Conservation (phyloP, 1,140 invertebrate species). For the Sitobion miscanthi region DNA sequence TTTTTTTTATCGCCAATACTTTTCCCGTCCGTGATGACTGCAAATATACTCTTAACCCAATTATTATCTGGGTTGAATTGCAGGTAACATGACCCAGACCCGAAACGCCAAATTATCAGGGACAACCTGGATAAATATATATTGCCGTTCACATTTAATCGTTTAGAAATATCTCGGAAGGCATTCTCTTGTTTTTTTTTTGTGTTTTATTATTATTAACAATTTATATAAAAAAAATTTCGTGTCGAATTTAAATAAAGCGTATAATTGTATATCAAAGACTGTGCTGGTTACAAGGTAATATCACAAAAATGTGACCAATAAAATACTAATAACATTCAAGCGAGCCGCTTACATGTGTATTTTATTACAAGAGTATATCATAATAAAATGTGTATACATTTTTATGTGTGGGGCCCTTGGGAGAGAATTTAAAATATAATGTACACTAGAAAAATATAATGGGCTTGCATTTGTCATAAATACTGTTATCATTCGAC, state of each 20-base stretch:
- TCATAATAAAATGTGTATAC: constrained; percentile 6
- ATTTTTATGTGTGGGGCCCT: not conserved
- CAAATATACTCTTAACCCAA: constrained; percentile 11
- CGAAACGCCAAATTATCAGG: constrained; percentile 5
- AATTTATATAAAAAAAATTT: not conserved
- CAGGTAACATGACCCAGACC: not conserved
- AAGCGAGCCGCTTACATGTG: not conserved
- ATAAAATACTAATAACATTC: not conserved
- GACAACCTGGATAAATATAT: constrained; percentile 2
- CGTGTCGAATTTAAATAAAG: not conserved
- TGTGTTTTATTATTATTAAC: not conserved
- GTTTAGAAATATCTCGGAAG: not conserved
- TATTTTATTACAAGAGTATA: constrained; percentile 14
- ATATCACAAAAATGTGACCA: not conserved
- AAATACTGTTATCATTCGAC: not conserved
- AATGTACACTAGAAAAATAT: not conserved
- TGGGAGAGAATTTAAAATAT: not conserved
- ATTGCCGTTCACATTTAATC: not conserved
- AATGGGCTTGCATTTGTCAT: not conserved
- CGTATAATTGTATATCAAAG: not conserved
- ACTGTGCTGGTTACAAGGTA: not conserved
- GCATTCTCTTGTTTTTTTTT: not conserved
- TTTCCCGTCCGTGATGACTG: not conserved
- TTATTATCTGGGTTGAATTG: not conserved
- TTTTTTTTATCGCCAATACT: not conserved